Evolutionary conservation across 2,888 invertebrate genomes (phyloP).

Genomic region (Bimastos eiseni): DNA sequence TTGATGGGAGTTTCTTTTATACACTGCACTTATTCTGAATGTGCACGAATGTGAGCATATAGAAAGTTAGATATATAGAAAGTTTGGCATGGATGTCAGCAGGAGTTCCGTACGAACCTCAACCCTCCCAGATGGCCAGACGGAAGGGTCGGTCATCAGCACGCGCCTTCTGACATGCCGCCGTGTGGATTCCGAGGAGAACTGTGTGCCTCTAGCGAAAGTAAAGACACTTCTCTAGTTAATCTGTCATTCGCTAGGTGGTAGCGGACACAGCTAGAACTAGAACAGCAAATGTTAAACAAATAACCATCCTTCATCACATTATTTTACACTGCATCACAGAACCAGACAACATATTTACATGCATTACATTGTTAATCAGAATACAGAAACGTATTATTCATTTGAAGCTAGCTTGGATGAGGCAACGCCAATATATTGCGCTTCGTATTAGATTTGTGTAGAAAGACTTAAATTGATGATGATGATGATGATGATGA

Average conservation of each 20-base stretch:
- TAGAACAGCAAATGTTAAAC: background rate
- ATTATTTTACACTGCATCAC: no score
- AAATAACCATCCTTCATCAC: no score
- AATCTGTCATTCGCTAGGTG: constrained; percentile 2
- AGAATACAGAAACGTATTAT: no score
- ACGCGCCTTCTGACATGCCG: constrained; percentile 48
- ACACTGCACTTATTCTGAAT: background rate
- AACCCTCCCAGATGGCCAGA: constrained; percentile 39
- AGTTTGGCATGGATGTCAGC: background rate
- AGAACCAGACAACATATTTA: no score
- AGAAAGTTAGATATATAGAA: background rate
- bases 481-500: background rate
- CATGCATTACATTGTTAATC: no score
- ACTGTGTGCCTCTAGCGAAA: constrained; percentile 41
- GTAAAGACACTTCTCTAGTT: constrained; percentile 26
- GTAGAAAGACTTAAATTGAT: background rate
- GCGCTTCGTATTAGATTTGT: no score
- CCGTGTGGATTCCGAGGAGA: constrained; percentile 51
- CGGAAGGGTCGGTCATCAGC: constrained; percentile 36
- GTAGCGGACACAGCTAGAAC: background rate
- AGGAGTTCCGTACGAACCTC: constrained; percentile 36
- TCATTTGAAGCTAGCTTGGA: no score
- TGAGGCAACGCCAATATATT: no score
- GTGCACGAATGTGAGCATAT: background rate
- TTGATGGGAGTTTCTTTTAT: background rate